Percentiles rank a stretch among this genome's conserved stretches.
Evolutionary conservation across 1,140 invertebrate species (phyloP).

Genomic region (Heliconius hermathena): DNA sequence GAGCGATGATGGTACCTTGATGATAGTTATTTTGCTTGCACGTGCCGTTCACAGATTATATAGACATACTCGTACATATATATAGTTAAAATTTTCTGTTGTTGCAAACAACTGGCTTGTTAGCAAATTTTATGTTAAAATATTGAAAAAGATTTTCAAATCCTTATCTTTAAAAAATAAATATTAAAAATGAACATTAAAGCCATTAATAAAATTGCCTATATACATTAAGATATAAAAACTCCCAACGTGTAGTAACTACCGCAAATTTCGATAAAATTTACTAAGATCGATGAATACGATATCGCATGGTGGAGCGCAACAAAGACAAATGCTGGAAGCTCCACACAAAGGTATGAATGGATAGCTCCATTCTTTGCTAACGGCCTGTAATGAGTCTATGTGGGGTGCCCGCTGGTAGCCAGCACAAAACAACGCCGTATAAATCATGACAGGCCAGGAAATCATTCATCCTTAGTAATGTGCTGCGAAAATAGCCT

Average conservation of each 20-base stretch:
- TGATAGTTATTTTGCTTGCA: slow-evolving; percentile 47
- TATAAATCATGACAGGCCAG: slow-evolving; percentile 75
- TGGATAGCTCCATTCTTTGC: slow-evolving; percentile 63
- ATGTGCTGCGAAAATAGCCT: slow-evolving; percentile 80
- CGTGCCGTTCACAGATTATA: slow-evolving; percentile 41
- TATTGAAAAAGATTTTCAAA: too few species aligned
- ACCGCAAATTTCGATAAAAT: slow-evolving; percentile 40
- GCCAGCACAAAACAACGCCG: slow-evolving; percentile 58
- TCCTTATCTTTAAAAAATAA: too few species aligned
- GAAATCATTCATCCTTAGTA: slow-evolving; percentile 80
- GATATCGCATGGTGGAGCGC: slow-evolving; percentile 36
- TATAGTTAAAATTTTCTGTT: slow-evolving; percentile 21
- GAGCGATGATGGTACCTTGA: slow-evolving; percentile 32
- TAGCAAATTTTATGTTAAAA: slow-evolving; percentile 17
- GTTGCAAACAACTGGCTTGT: background rate
- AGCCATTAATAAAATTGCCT: background rate
- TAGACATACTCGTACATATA: background rate
- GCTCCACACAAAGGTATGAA: slow-evolving; percentile 64
- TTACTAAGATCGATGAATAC: slow-evolving; percentile 35
- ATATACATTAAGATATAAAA: background rate
- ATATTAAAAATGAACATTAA: background rate
- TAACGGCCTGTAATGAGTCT: slow-evolving; percentile 62
- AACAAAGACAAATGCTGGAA: slow-evolving; percentile 70
- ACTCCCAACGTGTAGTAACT: background rate
- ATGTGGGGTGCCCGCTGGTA: slow-evolving; percentile 50